Base-by-base conservation (phyloP, 2,113 vertebrate species). In the Anarrhichthys ocellatus region DNA sequence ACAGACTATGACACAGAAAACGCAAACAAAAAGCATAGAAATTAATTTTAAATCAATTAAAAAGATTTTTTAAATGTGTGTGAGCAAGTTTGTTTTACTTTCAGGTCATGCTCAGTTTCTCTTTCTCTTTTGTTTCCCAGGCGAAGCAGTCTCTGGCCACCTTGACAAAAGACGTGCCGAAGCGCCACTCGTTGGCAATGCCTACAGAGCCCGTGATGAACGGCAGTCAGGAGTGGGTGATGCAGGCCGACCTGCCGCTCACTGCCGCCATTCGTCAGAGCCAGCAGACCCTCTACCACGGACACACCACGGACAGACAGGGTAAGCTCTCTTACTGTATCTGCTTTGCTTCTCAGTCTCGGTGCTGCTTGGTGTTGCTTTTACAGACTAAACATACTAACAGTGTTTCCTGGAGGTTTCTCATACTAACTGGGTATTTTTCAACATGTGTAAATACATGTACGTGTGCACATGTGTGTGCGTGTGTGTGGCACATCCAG, bases 201-300 rank as follows among this genome's bases (percentile, higher is more conserved):
- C 96, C 97, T 0, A 95, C 96, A 0, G 98, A 99, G 93, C 96
- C 97, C 0, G 96, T 99, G 93, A 94, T 99, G 82, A 99, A 99
- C 0, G 98, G 98, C 92, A 99, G 97, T 92, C 98, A 99, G 95
- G 98, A 99, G 94, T 99, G 98, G 98, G 98, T 99, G 94, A 97
- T 98, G 95, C 97, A 99, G 82, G 96, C 97, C 0, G 98, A 99
- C 94, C 96, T 99, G 75, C 98, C 98, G 0, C 97, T 99, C 87
- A 99, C 98, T 0, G 98, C 98, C 0, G 98, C 98, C 94, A 99
- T 99, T 93, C 96, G 98, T 48, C 98, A 99, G 95, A 99, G 98
- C 93, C 98, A 99, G 83, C 98, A 99, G 95, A 99, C 97, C 0
- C 96, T 99, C 46, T 99, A 99, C 0, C 97, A 99, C 79, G 96